Conservation (phyloP, 2,113 vertebrate species). For the Scomber colias region DNA sequence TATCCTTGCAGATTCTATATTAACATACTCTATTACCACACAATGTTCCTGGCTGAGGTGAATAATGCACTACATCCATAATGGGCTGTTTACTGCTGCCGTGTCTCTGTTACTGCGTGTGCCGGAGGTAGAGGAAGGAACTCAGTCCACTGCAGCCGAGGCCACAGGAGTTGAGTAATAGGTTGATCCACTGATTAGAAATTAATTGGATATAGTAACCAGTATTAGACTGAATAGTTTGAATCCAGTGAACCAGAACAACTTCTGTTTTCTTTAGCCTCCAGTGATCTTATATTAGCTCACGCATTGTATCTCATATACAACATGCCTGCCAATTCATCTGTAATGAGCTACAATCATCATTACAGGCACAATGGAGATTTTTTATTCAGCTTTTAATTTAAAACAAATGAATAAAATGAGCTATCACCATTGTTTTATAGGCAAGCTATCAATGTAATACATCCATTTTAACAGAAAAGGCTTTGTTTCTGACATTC, state of each 20-base stretch:
- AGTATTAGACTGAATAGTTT: constrained; percentile 16
- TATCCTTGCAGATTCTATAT: constrained; percentile 2
- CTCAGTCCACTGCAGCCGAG: neutral
- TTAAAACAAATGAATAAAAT: neutral
- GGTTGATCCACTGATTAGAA: constrained; percentile 43
- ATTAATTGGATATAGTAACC: constrained; percentile 4
- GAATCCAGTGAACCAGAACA: constrained; percentile 34
- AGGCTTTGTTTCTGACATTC: neutral
- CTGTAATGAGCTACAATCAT: constrained; percentile 27
- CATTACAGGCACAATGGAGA: constrained; percentile 15
- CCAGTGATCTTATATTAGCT: constrained; percentile 12
- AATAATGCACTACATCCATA: constrained; percentile 18
- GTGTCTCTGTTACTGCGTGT: constrained; percentile 7
- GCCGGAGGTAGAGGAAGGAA: neutral
- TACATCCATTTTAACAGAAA: neutral
- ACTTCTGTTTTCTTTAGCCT: neutral
- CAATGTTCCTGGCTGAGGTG: constrained; percentile 32
- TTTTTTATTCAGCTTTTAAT: constrained; percentile 13
- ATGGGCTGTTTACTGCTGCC: constrained; percentile 32
- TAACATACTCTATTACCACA: constrained; percentile 11
- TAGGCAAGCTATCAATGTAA: neutral
- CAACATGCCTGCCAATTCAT: constrained; percentile 16
- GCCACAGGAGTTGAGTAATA: constrained; percentile 38
- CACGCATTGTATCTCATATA: constrained; percentile 14
- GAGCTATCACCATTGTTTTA: neutral